Percentiles rank a stretch among this genome's conserved stretches.
phyloP scores from a whole-genome alignment of 2,888 invertebrate genomes.

The Callinectes sapidus region DNA sequence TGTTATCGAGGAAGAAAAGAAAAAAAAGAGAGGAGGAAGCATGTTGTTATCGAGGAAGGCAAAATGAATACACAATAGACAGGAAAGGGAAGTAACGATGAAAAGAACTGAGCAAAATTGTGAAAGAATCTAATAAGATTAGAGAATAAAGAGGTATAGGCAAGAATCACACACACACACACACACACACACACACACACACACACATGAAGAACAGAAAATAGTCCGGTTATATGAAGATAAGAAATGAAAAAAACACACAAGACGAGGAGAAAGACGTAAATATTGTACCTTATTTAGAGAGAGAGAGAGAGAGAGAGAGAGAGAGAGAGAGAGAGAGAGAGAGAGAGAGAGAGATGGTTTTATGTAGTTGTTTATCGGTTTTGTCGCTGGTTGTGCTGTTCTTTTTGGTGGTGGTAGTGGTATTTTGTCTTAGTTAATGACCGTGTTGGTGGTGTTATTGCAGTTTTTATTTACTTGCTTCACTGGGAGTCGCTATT shows the following conservation, averaged over 20 bases:
- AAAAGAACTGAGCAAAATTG: not conserved
- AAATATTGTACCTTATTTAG: not conserved
- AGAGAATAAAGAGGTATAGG: not conserved
- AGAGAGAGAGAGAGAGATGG: not conserved
- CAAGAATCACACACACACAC: not conserved
- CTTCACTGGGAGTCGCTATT: not conserved
- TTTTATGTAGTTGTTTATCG: not conserved
- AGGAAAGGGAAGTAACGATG: not conserved
- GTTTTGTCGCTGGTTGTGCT: not conserved
- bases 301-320: not conserved
- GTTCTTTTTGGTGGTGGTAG: not conserved
- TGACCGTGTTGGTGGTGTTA: not conserved
- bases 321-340: not conserved
- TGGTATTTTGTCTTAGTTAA: not conserved
- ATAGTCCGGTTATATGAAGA: not conserved
- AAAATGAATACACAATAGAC: not conserved
- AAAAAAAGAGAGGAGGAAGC: not conserved
- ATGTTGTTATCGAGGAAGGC: not conserved
- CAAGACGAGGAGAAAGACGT: not conserved
- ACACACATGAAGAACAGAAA: not conserved
- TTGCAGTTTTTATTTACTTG: not conserved
- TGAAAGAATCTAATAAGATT: not conserved
- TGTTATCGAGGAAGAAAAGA: not conserved
- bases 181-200: slow-evolving; percentile 16
- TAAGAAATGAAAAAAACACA: not conserved